Evolutionary conservation across 2,113 vertebrate genomes (phyloP).

Genomic region (Pedionomus torquatus): DNA sequence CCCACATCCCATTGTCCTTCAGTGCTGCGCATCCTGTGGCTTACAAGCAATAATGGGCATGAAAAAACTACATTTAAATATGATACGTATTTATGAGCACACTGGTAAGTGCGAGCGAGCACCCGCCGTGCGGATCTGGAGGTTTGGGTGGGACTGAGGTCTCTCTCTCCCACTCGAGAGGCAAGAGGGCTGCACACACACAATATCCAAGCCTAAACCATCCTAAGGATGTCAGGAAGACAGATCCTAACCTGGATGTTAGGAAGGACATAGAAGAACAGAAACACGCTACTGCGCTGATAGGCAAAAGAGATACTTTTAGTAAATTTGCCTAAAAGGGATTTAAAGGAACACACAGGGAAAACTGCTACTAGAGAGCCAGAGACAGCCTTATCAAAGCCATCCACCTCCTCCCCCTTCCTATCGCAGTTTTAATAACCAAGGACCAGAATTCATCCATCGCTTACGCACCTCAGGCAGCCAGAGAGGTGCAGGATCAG

Average conservation of each 20-base stretch:
- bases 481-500: background rate
- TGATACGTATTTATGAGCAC: background rate
- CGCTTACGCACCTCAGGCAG: background rate
- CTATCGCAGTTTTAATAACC: background rate
- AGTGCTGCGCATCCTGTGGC: fast-evolving
- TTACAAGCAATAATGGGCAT: background rate
- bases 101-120: fast-evolving
- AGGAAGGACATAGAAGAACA: background rate
- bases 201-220: background rate
- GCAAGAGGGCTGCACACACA: background rate
- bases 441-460: background rate
- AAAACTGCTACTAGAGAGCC: background rate
- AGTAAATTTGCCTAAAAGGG: background rate
- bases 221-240: too few species aligned
- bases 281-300: background rate
- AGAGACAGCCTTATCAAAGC: background rate
- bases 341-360: background rate
- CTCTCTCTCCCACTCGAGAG: fast-evolving
- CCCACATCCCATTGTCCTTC: background rate
- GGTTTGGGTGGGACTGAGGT: background rate
- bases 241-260: background rate
- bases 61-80: background rate
- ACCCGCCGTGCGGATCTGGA: background rate
- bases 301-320: background rate
- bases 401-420: background rate